Base-by-base conservation (phyloP, 2,113 vertebrate species). In the Siniperca chuatsi region DNA sequence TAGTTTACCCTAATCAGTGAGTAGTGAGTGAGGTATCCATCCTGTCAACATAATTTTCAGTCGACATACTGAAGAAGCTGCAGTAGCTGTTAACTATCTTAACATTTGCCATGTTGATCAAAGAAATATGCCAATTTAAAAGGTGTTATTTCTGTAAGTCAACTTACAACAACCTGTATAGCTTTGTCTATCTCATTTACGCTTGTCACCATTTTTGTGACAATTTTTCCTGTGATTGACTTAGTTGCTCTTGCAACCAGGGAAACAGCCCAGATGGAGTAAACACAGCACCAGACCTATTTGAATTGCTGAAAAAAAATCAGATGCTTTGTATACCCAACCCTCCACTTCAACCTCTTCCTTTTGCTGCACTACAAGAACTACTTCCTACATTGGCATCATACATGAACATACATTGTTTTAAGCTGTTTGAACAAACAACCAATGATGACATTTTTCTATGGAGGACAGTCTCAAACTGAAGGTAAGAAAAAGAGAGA, bases 401-500 rank as follows among this genome's bases (percentile, higher is more conserved):
- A 4, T 6, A 16, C 70, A 57, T 16, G 23, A 40, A n/a, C 52
- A 57, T 1, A 37, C 21, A 13, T 25, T 11, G 64, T 44, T 66
- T 66, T 15, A 40, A 42, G 50, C 20, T 33, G 57, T 42, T 74
- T 50, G 23, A 69, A 33, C 12, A 62, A 61, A 54, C 60, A 46
- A 65, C 15, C 40, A 57, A 37, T 40, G 50, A 25, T 21, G 44
- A 69, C 29, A 21, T 78, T 55, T 65, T 13, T 44, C 9, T 48
- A 33, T 4, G 16, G 44, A 61, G 52, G 48, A 7, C 40, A 1
- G 6, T 8, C 69, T 81, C 42, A 12, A 7, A 60, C 10, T 42
- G 37, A 52, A 25, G 60, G 50, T 62, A 70, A 48, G 96, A 94
- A 94, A 87, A 73, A 84, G 92, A 62, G 21, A 64, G 85, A 90